Conservation (phyloP, 1,140 invertebrate species). For the Pseudomyrmex pallidus region DNA sequence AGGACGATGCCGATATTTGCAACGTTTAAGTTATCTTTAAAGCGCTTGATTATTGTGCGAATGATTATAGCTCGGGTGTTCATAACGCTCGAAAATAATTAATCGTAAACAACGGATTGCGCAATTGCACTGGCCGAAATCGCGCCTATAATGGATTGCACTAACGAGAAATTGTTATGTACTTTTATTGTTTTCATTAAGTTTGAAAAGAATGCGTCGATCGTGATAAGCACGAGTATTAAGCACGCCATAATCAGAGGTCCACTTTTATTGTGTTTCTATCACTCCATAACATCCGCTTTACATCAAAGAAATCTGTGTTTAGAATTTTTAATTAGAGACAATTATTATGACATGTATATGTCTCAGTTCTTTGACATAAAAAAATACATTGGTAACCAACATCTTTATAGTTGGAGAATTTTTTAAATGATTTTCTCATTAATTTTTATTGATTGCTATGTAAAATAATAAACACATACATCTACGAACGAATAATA, state of each 20-base stretch:
- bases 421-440: neutral
- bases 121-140: conserved; percentile 15
- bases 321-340: conserved; percentile 6
- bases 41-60: conserved; percentile 18
- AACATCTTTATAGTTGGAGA: neutral
- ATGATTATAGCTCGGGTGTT: conserved; percentile 32
- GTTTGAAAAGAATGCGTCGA: conserved; percentile 28
- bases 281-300: neutral
- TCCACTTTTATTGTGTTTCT: neutral
- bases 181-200: conserved; percentile 54
- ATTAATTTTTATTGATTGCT: neutral
- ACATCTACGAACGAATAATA: neutral
- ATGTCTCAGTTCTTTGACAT: too few relatives aligned
- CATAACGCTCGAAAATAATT: conserved; percentile 47
- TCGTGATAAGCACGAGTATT: conserved; percentile 22
- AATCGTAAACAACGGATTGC: conserved; percentile 25
- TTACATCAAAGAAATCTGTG: neutral
- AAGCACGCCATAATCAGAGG: conserved; percentile 8
- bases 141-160: conserved; percentile 19
- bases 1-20: neutral
- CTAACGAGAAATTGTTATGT: conserved; percentile 57
- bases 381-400: neutral
- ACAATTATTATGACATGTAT: neutral
- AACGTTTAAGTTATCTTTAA: conserved; percentile 45
- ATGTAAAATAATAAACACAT: neutral